Base-by-base conservation (phyloP, 1,140 invertebrate species). In the Aphelenchoides avenae region DNA sequence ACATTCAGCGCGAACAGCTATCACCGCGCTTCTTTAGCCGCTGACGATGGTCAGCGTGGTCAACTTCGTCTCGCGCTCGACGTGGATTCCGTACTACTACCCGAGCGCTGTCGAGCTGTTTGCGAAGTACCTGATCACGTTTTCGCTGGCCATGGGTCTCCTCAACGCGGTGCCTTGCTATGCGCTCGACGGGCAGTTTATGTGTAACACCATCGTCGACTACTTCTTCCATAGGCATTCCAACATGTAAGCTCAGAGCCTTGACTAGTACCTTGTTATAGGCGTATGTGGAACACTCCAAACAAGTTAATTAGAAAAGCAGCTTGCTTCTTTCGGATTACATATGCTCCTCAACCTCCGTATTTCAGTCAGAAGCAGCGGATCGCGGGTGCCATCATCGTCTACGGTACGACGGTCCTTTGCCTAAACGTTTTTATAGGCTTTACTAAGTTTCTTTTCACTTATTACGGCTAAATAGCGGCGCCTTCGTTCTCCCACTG, bases 111-210 rank as follows among this genome's bases (percentile, higher is more conserved):
- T 65, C n/a, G 65, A 75, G 50, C 44, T 77, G 24, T 47, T 64
- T 58, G 52, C 31, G 50, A 81, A 80, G 70, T 85, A 85, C 70
- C 80, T 94, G 41, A 85, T 88, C 36, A 86, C 91, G 51, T 87
- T 96, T 73, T 94, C 91, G 27, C 84, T 87, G 66, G 91, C 90
- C 4, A 80, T 95, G 64, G 89, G 87, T 13, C 80, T 95, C 57
- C 79, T 95, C 20, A 97, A 97, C 82, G 84, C 91, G 5, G 84
- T 96, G 27, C 92, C 92, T 3, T 92, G 90, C 78, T 89, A 89
- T 76, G 87, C 85, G 61, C 85, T 94, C 60, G 92, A 96, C 82
- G 91, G 91, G 2, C 81, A 76, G 40, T 75, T 56, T 41, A 77
- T 78, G 33, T 58, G 69, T 33, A 18, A 30, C 13, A 68, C 64